These are phyloP conservation scores for Coremacera marginata DNA, from an alignment of 2,888 invertebrate species.

Conservation along the genomic window DNA sequence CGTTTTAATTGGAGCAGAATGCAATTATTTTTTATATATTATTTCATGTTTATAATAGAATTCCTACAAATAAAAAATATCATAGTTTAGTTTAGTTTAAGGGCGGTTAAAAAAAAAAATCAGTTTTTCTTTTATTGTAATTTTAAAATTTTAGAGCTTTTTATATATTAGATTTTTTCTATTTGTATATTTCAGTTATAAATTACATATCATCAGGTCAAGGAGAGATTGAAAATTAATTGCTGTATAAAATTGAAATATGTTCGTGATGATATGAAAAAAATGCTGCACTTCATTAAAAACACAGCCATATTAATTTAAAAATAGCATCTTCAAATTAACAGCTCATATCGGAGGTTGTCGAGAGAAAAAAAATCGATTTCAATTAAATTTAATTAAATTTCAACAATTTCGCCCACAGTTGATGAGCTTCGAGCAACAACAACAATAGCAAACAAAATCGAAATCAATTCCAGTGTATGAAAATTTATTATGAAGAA, in stretches of 20 bases:
- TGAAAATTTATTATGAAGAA: neutral
- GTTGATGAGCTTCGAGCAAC: neutral
- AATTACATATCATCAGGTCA: too few species aligned
- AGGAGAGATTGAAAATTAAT: neutral
- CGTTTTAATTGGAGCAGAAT: too few species aligned
- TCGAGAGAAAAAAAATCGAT: neutral
- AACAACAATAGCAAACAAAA: neutral
- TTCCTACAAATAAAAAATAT: too few species aligned
- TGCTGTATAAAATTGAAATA: neutral
- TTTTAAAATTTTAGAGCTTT: too few species aligned
- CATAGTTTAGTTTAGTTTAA: too few species aligned
- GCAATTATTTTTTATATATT: too few species aligned
- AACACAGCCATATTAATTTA: neutral
- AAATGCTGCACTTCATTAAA: neutral
- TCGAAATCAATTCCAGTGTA: neutral
- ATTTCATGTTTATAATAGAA: too few species aligned
- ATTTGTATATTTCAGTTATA: too few species aligned
- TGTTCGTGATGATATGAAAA: neutral
- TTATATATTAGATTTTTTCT: too few species aligned
- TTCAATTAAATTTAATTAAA: slow-evolving; percentile 9
- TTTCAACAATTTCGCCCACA: neutral
- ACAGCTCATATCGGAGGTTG: too few species aligned
- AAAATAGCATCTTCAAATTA: neutral
- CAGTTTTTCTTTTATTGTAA: too few species aligned
- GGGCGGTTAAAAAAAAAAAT: too few species aligned